A percentile compares a stretch with the other conserved stretches of the same genome.
Conservation (phyloP, 2,797 vertebrate species). For the Phylloscopus collybita region DNA sequence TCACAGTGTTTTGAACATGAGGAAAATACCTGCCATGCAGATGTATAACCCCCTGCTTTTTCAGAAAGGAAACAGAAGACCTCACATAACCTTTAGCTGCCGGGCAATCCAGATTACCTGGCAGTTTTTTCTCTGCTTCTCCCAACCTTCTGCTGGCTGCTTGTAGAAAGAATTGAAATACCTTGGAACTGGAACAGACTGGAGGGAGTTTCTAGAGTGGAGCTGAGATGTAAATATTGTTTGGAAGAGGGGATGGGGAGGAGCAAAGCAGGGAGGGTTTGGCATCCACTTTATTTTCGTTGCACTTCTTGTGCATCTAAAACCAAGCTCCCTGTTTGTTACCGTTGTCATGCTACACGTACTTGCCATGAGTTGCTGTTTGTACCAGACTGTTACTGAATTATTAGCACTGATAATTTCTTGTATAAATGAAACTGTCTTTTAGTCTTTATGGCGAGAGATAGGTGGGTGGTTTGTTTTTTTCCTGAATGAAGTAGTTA, state of each 20-base stretch:
- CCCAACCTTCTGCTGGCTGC: neutral
- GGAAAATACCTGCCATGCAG: neutral
- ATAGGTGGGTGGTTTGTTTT: too few relatives aligned
- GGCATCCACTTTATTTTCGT: neutral
- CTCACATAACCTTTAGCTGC: neutral
- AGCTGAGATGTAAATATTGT: neutral
- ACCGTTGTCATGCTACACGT: neutral
- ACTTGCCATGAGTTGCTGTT: conserved; percentile 2
- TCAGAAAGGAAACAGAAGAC: neutral
- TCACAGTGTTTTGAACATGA: neutral
- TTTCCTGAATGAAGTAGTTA: too few relatives aligned
- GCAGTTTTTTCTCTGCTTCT: neutral
- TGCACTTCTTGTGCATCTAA: neutral
- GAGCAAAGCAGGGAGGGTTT: neutral
- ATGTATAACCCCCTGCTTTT: neutral
- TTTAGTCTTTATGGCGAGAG: neutral
- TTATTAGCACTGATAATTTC: conserved; percentile 64
- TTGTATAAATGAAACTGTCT: conserved; percentile 56
- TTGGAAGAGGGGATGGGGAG: neutral
- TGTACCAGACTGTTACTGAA: conserved; percentile 62
- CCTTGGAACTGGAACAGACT: neutral
- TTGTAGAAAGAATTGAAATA: neutral
- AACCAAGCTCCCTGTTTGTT: neutral
- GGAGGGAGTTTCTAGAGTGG: neutral
- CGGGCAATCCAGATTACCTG: neutral